Base-by-base conservation (phyloP, 2,113 vertebrate genomes). In the Caloenas nicobarica region DNA sequence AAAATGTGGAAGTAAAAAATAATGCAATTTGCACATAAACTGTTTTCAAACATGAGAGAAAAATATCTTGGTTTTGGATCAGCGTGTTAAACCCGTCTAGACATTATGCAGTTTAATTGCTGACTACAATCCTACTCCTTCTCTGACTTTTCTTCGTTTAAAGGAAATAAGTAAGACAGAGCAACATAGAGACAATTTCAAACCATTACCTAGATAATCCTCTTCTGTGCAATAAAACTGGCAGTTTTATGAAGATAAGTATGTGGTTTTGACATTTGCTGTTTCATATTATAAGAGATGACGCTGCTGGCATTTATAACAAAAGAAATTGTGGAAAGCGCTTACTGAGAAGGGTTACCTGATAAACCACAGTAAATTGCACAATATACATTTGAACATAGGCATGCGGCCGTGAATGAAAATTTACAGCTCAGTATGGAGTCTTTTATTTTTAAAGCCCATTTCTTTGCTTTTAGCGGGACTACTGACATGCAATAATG, bases 51-150 rank as follows among this genome's bases (percentile, higher is more conserved):
- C 1, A 0, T 6, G 16, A 60, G 14, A 85, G 31, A 65, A 76
- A 42, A 36, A 18, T 3, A 0, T 17, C 2, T 46, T 42, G 18
- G 17, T 56, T 84, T 60, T 68, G 4, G 0, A 86, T 34, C n/a
- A 77, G 28, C 14, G 10, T 21, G 31, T 46, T 83, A 38, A 92
- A 36, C 15, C 13, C 16, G 11, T 64, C 22, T 79, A 68, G 22
- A 11, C 16, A 58, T 17, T 31, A 53, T 2, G 3, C 42, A 73
- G 36, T n/a, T 72, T 46, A 93, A 87, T 25, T 74, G 25, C 57
- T 89, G 53, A 60, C 34, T 89, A 48, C 25, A 60, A 13, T 61
- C 42, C 40, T 60, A 16, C 16, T 54, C 24, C 58, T 72, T 23
- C 66, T 57, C 64, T n/a, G 33, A 74, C 26, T 60, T 58, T 36